These are phyloP conservation scores for Cyprinodon variegatus DNA, from an alignment of 2,113 vertebrate genomes.

Conservation along the genomic window DNA sequence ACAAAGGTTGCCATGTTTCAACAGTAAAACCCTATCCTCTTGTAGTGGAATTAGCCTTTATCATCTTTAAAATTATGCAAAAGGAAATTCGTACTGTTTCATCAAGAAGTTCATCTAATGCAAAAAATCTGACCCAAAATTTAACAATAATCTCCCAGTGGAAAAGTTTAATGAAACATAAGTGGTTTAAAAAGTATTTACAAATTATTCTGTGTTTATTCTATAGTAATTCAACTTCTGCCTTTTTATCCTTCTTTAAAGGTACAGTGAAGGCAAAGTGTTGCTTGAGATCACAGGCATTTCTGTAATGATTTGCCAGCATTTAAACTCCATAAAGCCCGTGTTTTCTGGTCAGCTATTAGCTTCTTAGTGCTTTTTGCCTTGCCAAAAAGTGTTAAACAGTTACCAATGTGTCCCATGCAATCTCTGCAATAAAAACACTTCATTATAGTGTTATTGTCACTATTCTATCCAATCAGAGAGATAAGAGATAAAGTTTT, in stretches of 20 bases:
- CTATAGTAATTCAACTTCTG: neutral
- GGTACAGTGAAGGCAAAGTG: neutral
- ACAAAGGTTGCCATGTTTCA: conserved; percentile 32
- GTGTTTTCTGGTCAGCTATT: conserved; percentile 17
- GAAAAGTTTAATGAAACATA: neutral
- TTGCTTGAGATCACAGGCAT: neutral
- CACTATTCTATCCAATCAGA: conserved; percentile 24
- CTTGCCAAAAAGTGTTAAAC: conserved; percentile 44
- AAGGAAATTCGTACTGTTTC: conserved; percentile 7
- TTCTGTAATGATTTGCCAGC: conserved; percentile 43
- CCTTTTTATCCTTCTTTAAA: neutral
- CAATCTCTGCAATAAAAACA: neutral
- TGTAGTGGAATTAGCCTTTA: conserved; percentile 30
- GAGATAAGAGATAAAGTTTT: conserved; percentile 35
- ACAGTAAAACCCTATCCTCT: conserved; percentile 11
- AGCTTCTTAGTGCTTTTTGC: neutral
- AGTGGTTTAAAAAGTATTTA: neutral
- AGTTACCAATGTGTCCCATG: conserved; percentile 43
- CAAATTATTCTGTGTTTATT: neutral
- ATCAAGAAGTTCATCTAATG: conserved; percentile 11
- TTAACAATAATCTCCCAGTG: neutral
- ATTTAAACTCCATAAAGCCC: conserved; percentile 30
- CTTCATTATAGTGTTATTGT: conserved; percentile 19
- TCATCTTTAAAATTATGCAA: conserved; percentile 17
- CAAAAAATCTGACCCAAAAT: neutral